Percentiles rank a stretch among this genome's conserved stretches.
These are phyloP conservation scores for Eurytoma californica DNA, from an alignment of 2,888 invertebrate genomes.

Conservation along the genomic window DNA sequence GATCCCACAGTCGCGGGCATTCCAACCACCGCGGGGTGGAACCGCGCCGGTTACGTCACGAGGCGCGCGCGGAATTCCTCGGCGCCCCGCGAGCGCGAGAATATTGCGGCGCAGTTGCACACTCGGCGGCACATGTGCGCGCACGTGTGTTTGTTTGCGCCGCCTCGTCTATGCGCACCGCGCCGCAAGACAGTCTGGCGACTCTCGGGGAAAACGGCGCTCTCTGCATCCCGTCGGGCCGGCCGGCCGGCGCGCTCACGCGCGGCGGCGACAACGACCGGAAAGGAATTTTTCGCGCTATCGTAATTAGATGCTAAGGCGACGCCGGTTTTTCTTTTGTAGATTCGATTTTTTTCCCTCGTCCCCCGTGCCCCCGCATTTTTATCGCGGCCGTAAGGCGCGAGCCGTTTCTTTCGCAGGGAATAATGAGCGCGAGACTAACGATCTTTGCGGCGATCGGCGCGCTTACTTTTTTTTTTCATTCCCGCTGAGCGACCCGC, in stretches of 20 bases:
- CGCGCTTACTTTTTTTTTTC: not conserved
- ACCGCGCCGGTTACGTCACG: not conserved
- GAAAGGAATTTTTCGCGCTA: conserved; percentile 48
- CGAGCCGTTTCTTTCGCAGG: not conserved
- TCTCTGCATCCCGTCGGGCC: conserved; percentile 2
- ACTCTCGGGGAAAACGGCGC: conserved; percentile 31
- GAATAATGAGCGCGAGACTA: not conserved
- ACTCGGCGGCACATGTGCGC: conserved; percentile 25
- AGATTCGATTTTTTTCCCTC: conserved; percentile 1
- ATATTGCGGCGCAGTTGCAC: conserved; percentile 6
- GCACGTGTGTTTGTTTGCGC: conserved; percentile 47
- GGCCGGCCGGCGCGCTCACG: not conserved
- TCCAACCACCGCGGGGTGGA: no score
- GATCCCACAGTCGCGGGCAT: not conserved
- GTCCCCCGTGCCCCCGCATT: not conserved
- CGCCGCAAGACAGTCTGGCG: conserved; percentile 47
- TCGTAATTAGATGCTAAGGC: conserved; percentile 45
- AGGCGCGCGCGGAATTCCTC: no score
- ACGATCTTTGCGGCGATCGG: not conserved
- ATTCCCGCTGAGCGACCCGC: no score
- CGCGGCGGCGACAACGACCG: conserved; percentile 49
- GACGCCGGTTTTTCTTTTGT: not conserved
- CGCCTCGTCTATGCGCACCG: not conserved
- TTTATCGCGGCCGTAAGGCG: not conserved
- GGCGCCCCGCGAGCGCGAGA: no score